Evolutionary conservation across 2,888 invertebrate genomes (phyloP).

Genomic region (Meganola albula): DNA sequence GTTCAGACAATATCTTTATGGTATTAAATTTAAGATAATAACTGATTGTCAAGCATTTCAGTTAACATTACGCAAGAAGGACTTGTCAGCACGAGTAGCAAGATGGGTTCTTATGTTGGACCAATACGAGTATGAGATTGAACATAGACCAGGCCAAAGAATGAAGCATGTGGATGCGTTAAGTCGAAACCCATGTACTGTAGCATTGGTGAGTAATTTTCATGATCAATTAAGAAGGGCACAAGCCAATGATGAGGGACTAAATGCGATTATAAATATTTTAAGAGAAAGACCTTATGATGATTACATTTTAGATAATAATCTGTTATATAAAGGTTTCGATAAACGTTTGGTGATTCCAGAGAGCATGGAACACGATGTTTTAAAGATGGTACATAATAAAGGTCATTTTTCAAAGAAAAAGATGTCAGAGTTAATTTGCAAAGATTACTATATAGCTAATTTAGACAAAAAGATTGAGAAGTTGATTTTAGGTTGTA

Average conservation of each 20-base stretch:
- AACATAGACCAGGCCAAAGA: conserved; percentile 1
- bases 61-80: conserved; percentile 5
- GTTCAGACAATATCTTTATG: conserved; percentile 8
- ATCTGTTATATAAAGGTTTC: conserved; percentile 3
- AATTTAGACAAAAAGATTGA: conserved; percentile 20
- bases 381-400: conserved; percentile 17
- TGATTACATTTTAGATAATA: conserved; percentile 2
- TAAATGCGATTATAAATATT: conserved; percentile 6
- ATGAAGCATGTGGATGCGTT: conserved; percentile 8
- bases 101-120: conserved; percentile 4
- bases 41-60: conserved; percentile 10
- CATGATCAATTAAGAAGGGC: conserved; percentile 2
- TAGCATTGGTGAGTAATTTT: background rate
- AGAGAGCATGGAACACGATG: conserved; percentile 8
- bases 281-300: conserved; percentile 1
- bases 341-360: conserved; percentile 4
- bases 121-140: conserved; percentile 3
- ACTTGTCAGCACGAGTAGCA: background rate
- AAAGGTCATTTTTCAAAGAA: conserved; percentile 24
- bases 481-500: conserved; percentile 12
- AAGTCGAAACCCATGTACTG: conserved; percentile 6
- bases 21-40: conserved; percentile 8
- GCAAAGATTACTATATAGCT: conserved; percentile 17
- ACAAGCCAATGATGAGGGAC: conserved; percentile 3
- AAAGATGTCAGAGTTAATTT: conserved; percentile 11